Base-by-base conservation (phyloP, 2,113 vertebrate genomes). In the Ceratotherium simum region DNA sequence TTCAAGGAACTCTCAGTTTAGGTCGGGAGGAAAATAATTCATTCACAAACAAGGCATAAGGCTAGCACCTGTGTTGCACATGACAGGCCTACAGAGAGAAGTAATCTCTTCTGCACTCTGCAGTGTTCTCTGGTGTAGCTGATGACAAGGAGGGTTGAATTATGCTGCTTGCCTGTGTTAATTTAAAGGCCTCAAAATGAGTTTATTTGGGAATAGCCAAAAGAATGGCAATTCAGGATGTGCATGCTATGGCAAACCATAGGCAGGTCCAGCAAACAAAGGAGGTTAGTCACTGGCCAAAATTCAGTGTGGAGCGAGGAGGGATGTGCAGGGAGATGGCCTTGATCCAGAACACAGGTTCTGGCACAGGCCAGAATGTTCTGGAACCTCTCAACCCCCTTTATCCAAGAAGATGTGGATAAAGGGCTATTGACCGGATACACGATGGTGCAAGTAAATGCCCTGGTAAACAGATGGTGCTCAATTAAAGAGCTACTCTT, bases 391-490 rank as follows among this genome's bases (percentile, higher is more conserved):
- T 39, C 2, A 31, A 9, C 4, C 65, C 70, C 10, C 14, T 67
- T 54, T 25, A 39, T 46, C 48, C 65, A 72, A 48, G 67, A 42
- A 62, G 67, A 36, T 12, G 27, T 18, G 9, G 18, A 17, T 0
- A 12, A 6, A 48, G 83, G 18, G 23, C 84, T 17, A 25, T 2
- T 25, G 54, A 39, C 13, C 0, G 0, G 42, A 16, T 12, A 3
- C 0, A 2, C 0, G 0, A 29, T 0, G 13, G 18, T 48, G 18
- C 5, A 11, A 1, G 12, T 25, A 8, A 17, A 51, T 1, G 25
- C 27, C 56, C 39, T 16, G 54, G 58, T 8, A 78, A 75, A 27
- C 10, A 1, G 31, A 56, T 0, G 14, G n/a, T 3, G 6, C 29
- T 10, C 27, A 42, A 14, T 13, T 5, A 5, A 36, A n/a, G 14